Evolutionary conservation across 2,113 vertebrate genomes (phyloP).

Genomic region (Sapajus apella): DNA sequence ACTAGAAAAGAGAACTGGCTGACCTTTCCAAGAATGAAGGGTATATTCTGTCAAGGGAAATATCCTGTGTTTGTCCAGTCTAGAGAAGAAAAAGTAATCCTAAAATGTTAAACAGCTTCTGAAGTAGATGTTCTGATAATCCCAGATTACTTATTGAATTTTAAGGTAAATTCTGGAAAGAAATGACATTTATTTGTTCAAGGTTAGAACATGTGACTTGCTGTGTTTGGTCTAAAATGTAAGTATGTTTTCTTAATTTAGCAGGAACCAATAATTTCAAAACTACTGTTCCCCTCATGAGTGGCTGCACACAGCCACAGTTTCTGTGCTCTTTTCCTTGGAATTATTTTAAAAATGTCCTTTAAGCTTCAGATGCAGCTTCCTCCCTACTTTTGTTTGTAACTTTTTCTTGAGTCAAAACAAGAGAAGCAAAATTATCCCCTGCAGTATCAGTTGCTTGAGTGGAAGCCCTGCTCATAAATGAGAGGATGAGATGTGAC

Average conservation of each 20-base stretch:
- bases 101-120: not conserved
- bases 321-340: not conserved
- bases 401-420: slow-evolving; percentile 58
- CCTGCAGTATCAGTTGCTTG: slow-evolving; percentile 71
- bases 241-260: not conserved
- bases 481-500: slow-evolving; percentile 75
- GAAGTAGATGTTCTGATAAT: not conserved
- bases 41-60: not conserved
- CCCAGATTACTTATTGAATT: slow-evolving; percentile 27
- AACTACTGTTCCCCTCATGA: not conserved
- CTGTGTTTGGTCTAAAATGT: not conserved
- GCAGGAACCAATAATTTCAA: not conserved
- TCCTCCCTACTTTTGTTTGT: slow-evolving; percentile 43
- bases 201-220: not conserved
- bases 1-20: not conserved
- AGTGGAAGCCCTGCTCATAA: slow-evolving; percentile 72
- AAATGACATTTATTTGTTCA: slow-evolving; percentile 20
- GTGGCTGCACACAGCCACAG: not conserved
- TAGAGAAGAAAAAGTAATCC: not conserved
- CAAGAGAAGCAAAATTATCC: slow-evolving; percentile 62
- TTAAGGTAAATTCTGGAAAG: slow-evolving; percentile 36
- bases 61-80: not conserved
- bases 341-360: not conserved
- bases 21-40: not conserved
- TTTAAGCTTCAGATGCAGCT: not conserved